phyloP scores from a whole-genome alignment of 2,797 vertebrate species.

The Melanotaenia trifasciata region DNA sequence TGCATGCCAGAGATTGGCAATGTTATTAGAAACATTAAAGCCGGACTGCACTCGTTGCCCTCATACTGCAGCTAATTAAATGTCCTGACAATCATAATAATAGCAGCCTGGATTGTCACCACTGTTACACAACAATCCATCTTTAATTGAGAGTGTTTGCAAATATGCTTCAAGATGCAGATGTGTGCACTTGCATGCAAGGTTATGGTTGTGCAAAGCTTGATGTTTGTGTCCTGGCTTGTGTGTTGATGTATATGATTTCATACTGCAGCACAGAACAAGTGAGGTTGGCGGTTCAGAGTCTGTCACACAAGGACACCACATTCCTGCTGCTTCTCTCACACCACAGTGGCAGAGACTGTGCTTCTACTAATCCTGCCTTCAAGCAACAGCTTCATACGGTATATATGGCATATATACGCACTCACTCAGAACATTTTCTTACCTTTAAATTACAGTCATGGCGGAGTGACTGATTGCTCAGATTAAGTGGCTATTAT shows the following conservation, averaged over 20 bases:
- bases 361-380: conserved; percentile 47
- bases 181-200: background rate
- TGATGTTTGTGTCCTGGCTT: conserved; percentile 9
- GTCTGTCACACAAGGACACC: conserved; percentile 75
- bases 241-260: conserved; percentile 33
- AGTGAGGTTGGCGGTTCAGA: conserved; percentile 45
- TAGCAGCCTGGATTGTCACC: conserved; percentile 54
- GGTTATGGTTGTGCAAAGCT: conserved; percentile 29
- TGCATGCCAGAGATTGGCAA: conserved; percentile 33
- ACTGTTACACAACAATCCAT: conserved; percentile 62
- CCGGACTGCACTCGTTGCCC: conserved; percentile 61
- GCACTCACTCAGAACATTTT: conserved; percentile 25
- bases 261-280: conserved; percentile 47
- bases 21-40: conserved; percentile 52
- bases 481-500: background rate
- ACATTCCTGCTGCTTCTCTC: conserved; percentile 79
- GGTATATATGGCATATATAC: conserved; percentile 13
- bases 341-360: conserved; percentile 68
- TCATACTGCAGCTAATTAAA: conserved; percentile 66
- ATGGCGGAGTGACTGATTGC: conserved; percentile 13
- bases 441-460: conserved; percentile 12
- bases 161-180: conserved; percentile 30
- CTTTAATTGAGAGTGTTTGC: conserved; percentile 48
- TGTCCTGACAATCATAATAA: conserved; percentile 69
- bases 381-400: conserved; percentile 36